Evolutionary conservation across 2,888 invertebrate genomes (phyloP), one percentile per base, ranked within the genome.

Genomic region (Caradrina kadenii): DNA sequence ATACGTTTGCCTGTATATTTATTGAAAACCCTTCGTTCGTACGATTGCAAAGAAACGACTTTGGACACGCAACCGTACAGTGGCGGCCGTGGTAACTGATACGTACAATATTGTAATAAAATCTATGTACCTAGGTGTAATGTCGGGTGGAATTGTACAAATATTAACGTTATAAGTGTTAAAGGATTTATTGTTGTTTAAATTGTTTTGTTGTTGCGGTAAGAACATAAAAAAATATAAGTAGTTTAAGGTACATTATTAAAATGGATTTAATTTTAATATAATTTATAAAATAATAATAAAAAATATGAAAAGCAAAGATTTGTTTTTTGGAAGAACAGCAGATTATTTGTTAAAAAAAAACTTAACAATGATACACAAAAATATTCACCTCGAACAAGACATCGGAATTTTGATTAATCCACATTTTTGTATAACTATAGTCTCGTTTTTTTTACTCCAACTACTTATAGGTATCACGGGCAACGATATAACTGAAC

Each of bases 11-110:
- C 70, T 83, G 88, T 94, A 90, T 94, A 94, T 94, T 94, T 95
- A 95, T 95, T 94, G 94, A 94, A 93, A 94, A 90, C 94, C 94
- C 94, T 93, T 93, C 88, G 93, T 90, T 90, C 89, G 84, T 92
- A 91, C 92, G 93, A 94, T 94, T 93, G 92, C 91, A 92, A 95
- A 94, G 95, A 93, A 95, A 96, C 94, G 93, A 94, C 94, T 93
- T 93, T 66, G 85, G 87, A 89, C 95, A 96, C 95, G 95, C 95
- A 91, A 95, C 74, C 77, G 86, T 94, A 89, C 89, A 93, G 82
- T 91, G 83, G 75, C 48, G 90, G 91, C 86, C 93, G 73, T 76
- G 73, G 79, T 82, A 87, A 88, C 49, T 65, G 86, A 83, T 87
- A 84, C 80, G 58, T 63, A 70, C 63, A 67, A 64, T 84, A 82